Evolutionary conservation across 2,888 invertebrate genomes (phyloP), one percentile per base, ranked within the genome.

Genomic region (Eristalinus aeneus): DNA sequence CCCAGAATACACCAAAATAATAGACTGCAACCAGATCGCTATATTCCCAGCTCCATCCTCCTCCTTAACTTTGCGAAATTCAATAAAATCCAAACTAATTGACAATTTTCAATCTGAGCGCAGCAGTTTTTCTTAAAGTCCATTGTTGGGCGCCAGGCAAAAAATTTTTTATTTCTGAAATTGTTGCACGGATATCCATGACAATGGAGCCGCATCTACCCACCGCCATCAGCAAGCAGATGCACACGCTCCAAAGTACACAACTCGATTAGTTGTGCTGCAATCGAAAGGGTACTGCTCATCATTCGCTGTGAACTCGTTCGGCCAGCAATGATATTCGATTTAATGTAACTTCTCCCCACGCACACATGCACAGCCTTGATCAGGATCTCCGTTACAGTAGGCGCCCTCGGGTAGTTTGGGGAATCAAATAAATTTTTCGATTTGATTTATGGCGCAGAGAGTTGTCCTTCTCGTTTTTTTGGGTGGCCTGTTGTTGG

Each of bases 381-480:
- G 27, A 27, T 46, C 16, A 6, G 0, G 16, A 6, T 16, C 16
- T 20, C 60, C 32, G 76, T 76, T 68, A 75, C 60, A 60, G 69
- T 73, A 63, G 65, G 31, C 16, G 46, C 77, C 73, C 68, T 63
- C 32, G 16, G 36, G 78, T 65, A 74, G 61, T 78, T 84, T 69
- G 31, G 69, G 65, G 71, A 71, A 75, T 79, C 65, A 75, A 84
- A 79, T 75, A 84, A 84, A 75, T 72, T 78, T 71, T 79, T 61
- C 75, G 71, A 79, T 65, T 84, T 84, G 79, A 84, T 84, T 84
- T 79, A 79, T 79, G 75, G 61, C 60, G 54, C 10, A 79, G 75
- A 75, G 54, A 23, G 22, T 71, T 79, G 67, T 74, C 71, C 61
- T 39, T 81, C n/a, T n/a, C n/a, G n/a, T 54, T 71, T 46, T 8